Base-by-base conservation (phyloP, 2,888 invertebrate species). In the Lucinisca nassula region DNA sequence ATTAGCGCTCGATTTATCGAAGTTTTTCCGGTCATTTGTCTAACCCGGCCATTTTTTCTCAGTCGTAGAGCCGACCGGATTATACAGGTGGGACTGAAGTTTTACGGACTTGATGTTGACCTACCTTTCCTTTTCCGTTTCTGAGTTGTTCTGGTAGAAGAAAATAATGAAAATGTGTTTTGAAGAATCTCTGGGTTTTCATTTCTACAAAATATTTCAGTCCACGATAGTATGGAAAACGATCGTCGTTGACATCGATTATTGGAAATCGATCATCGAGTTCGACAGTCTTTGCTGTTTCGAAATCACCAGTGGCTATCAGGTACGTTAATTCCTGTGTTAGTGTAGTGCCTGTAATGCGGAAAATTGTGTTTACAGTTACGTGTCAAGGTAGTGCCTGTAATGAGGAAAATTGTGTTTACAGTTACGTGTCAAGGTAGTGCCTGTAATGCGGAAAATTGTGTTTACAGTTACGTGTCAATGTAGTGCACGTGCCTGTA, bases 181-280 rank as follows among this genome's bases (percentile, higher is more conserved):
- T 74, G 17, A 74, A 30, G 32, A 74, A 74, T 49, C 74, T 74
- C 49, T 0, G 45, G 21, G 49, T 35, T 49, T 74, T 30, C 74
- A 74, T 74, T 14, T 49, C 6, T 30, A 27, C 45, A 30, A 74
- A 49, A 49, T 74, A 32, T 1, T 74, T 74, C 24, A 74, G 49
- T 6, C 58, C 72, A 37, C 80, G 51, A 40, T 80, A 80, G 49
- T 49, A 80, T 21, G 80, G 80, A 27, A 73, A 80, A 10, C 73
- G 12, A 38, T 80, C 80, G 27, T 73, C 38, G 8, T 55, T 72
- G 51, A 40, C 76, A 21, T 82, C 82, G 17, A 82, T 76, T n/a
- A 82, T 76, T n/a, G 82, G 82, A 24, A 82, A 82, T 49, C 75
- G 61, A 27, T 82, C 82, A 37, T 82, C 82, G 0, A 82, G 82